These are phyloP conservation scores for Alca torda DNA, from an alignment of 2,797 vertebrate species.

Conservation along the genomic window DNA sequence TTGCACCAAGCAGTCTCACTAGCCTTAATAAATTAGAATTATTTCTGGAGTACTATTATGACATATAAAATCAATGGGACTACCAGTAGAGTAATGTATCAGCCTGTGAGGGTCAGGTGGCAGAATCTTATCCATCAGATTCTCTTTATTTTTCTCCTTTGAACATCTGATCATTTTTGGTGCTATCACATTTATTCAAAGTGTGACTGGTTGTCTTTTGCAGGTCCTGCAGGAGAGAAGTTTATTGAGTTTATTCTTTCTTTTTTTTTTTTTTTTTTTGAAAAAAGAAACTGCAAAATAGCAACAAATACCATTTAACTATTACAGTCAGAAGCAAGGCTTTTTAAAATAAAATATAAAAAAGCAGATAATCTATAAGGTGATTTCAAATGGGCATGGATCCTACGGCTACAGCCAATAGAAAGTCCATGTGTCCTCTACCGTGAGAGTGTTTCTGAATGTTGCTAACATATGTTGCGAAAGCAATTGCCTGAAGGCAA, in stretches of 20 bases:
- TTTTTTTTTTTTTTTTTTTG: background rate
- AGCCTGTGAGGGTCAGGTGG: background rate
- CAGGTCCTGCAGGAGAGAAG: background rate
- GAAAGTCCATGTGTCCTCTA: background rate
- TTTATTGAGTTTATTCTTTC: background rate
- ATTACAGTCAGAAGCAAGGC: background rate
- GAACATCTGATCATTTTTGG: background rate
- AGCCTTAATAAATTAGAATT: background rate
- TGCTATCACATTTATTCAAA: background rate
- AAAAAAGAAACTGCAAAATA: background rate
- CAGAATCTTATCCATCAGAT: background rate
- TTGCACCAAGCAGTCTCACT: background rate
- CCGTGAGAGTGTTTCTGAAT: background rate
- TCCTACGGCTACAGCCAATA: background rate
- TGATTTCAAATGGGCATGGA: background rate
- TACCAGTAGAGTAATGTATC: background rate
- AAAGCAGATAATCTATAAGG: background rate
- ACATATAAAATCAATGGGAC: background rate
- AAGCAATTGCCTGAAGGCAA: background rate
- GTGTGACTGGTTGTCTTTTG: background rate
- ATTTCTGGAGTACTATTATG: background rate
- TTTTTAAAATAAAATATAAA: background rate
- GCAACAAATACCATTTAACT: background rate
- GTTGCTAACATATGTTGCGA: background rate
- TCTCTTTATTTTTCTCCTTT: background rate